Percentiles rank a stretch among this genome's conserved stretches.
Conservation (phyloP, 2,797 vertebrate species). For the Meriones psammophilus region DNA sequence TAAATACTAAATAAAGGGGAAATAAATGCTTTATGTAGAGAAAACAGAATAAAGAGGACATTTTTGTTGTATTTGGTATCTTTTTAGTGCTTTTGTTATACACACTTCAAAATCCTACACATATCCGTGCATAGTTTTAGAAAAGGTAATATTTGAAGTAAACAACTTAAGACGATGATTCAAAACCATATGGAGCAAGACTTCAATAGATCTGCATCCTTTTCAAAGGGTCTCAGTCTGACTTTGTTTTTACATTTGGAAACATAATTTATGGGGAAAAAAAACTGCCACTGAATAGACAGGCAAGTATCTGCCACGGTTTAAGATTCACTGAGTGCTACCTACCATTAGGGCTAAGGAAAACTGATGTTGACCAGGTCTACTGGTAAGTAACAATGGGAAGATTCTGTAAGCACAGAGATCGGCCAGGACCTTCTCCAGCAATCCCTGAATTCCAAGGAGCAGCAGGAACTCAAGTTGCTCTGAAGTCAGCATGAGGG, state of each 20-base stretch:
- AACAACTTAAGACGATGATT: constrained; percentile 34
- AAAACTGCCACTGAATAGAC: constrained; percentile 10
- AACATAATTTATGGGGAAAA: background rate
- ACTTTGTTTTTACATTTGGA: constrained; percentile 32
- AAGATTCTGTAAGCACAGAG: background rate
- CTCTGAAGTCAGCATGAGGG: background rate
- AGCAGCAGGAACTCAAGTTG: background rate
- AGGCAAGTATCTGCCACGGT: background rate
- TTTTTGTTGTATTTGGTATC: background rate
- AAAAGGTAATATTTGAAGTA: constrained; percentile 20
- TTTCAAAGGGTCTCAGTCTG: background rate
- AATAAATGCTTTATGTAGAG: background rate
- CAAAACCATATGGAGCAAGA: background rate
- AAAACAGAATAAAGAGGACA: background rate
- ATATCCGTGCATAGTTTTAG: background rate
- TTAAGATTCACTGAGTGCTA: background rate
- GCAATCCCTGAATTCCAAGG: background rate
- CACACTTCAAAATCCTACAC: background rate
- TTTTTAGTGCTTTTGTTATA: constrained; percentile 20
- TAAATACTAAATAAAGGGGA: background rate
- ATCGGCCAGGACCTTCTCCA: background rate
- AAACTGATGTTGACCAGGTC: background rate
- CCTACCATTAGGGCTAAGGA: background rate
- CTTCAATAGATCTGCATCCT: background rate
- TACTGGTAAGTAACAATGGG: background rate